Conservation (phyloP, 2,113 vertebrate genomes). For the Ardeotis arabs region DNA sequence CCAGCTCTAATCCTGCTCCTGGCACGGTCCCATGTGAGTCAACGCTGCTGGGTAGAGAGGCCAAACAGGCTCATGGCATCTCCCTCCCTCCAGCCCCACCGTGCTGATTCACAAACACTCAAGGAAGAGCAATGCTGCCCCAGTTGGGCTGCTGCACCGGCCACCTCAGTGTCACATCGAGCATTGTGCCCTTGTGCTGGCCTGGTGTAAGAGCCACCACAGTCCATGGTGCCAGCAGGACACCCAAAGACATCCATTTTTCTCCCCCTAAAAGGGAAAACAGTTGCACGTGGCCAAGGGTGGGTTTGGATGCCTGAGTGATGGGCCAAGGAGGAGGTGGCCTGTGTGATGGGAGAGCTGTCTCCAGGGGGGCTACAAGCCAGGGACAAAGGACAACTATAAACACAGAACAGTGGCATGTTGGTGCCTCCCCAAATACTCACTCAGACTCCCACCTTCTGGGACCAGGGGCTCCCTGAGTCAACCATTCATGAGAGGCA, state of each 20-base stretch:
- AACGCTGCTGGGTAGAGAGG: neutral
- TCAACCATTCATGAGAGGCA: neutral
- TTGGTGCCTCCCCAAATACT: neutral
- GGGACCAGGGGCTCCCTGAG: neutral
- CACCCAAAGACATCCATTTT: neutral
- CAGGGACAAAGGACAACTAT: neutral
- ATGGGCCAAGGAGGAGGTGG: neutral
- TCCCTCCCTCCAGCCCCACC: neutral
- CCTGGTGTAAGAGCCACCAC: neutral
- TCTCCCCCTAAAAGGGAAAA: neutral
- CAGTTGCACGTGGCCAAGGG: neutral
- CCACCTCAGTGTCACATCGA: accelerated
- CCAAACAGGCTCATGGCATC: neutral
- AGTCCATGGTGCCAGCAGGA: neutral
- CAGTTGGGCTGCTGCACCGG: accelerated
- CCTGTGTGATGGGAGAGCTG: neutral
- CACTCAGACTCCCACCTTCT: neutral
- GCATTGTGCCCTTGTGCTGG: accelerated
- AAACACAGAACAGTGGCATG: neutral
- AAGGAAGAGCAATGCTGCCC: neutral
- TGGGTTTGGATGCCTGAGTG: neutral
- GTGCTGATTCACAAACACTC: neutral
- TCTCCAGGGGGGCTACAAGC: accelerated
- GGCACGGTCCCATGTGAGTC: neutral
- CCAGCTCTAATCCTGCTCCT: neutral